A percentile compares a stretch with the other conserved stretches of the same genome.
These are phyloP conservation scores for Neocloeon triangulifer DNA, from an alignment of 1,140 invertebrate genomes.

Conservation along the genomic window DNA sequence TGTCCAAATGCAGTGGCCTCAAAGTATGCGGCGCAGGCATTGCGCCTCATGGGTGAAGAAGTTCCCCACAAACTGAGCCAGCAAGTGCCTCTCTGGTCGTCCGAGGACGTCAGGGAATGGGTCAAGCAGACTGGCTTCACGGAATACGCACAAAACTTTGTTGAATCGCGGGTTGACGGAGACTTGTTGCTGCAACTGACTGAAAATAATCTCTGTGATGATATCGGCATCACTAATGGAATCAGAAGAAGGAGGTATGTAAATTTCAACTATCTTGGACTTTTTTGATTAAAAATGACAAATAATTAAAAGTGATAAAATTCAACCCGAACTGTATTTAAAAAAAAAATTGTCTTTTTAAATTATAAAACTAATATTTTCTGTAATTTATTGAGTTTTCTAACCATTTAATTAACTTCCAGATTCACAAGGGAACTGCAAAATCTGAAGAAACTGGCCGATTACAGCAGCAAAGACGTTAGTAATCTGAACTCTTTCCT, in stretches of 20 bases:
- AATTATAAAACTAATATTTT: not conserved
- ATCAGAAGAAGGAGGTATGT: slow-evolving; percentile 62
- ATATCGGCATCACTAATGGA: slow-evolving; percentile 83
- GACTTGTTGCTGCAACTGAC: slow-evolving; percentile 84
- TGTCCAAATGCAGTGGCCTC: slow-evolving; percentile 95
- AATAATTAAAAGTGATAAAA: not conserved
- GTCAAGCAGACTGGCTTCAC: slow-evolving; percentile 91
- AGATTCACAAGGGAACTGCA: slow-evolving; percentile 86
- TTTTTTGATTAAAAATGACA: not conserved
- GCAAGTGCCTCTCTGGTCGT: slow-evolving; percentile 93
- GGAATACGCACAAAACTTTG: slow-evolving; percentile 61
- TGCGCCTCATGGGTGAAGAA: slow-evolving; percentile 86
- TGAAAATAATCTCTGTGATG: slow-evolving; percentile 75
- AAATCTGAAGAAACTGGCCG: slow-evolving; percentile 88
- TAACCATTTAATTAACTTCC: slow-evolving; percentile 11
- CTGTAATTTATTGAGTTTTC: slow-evolving; percentile 4
- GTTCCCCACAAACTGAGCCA: slow-evolving; percentile 94
- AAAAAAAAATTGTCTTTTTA: not conserved
- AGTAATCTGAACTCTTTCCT: slow-evolving; percentile 82
- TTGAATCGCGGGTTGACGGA: slow-evolving; percentile 88
- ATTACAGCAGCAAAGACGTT: slow-evolving; percentile 86
- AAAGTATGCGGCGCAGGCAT: slow-evolving; percentile 88
- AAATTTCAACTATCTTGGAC: slow-evolving; percentile 1
- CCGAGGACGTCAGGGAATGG: slow-evolving; percentile 92
- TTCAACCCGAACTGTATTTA: not conserved